phyloP scores from a whole-genome alignment of 2,888 invertebrate genomes.

The Exephanes ischioxanthus region DNA sequence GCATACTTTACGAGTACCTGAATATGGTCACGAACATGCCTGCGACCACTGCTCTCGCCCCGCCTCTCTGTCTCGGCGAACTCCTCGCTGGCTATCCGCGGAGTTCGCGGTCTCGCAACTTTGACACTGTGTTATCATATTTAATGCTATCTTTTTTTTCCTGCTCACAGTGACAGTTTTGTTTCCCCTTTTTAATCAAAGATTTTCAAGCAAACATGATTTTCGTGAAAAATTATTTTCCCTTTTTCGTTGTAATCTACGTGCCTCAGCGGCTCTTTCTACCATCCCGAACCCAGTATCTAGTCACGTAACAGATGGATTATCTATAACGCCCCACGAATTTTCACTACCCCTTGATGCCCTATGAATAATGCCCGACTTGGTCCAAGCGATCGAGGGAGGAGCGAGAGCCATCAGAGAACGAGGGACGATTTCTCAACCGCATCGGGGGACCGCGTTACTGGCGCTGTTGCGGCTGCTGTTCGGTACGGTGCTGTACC shows the following conservation, averaged over 20 bases:
- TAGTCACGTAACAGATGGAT: neutral
- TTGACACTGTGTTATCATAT: slow-evolving; percentile 40
- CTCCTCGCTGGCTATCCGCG: neutral
- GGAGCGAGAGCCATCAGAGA: neutral
- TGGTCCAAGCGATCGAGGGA: neutral
- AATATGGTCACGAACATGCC: slow-evolving; percentile 75
- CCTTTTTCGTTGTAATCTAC: too few relatives aligned
- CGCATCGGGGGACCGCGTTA: slow-evolving; percentile 43
- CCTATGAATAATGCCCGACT: neutral
- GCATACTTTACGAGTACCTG: slow-evolving; percentile 75
- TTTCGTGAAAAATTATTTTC: too few relatives aligned
- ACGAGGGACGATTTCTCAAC: slow-evolving; percentile 18
- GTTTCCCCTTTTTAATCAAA: neutral
- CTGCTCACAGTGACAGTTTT: too few relatives aligned
- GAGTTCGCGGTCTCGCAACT: slow-evolving; percentile 35
- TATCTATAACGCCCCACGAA: neutral
- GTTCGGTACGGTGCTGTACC: slow-evolving; percentile 25
- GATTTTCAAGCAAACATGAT: too few relatives aligned
- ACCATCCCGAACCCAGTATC: neutral
- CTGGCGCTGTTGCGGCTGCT: slow-evolving; percentile 39
- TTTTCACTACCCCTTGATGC: neutral
- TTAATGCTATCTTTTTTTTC: neutral
- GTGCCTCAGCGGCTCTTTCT: neutral
- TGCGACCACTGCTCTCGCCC: slow-evolving; percentile 38
- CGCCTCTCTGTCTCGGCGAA: slow-evolving; percentile 3